These are phyloP conservation scores for Paguma larvata DNA, from an alignment of 2,797 vertebrate genomes.

Conservation along the genomic window DNA sequence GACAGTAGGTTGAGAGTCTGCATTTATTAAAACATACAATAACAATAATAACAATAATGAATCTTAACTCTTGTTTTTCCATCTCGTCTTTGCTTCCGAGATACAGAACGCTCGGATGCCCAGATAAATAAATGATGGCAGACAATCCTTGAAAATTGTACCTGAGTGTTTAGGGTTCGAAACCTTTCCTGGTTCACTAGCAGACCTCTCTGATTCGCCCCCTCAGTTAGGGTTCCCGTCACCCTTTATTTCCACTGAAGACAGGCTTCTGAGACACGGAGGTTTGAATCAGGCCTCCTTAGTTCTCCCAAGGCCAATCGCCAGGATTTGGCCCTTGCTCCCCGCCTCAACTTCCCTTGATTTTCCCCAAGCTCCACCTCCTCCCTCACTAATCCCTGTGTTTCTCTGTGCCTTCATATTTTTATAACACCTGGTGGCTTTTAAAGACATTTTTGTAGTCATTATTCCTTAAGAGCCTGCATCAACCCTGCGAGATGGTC, in stretches of 20 bases:
- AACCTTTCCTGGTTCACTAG: fast-evolving
- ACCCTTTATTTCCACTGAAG: no score
- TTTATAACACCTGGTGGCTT: not conserved
- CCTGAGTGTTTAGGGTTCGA: not conserved
- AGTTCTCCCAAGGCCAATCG: fast-evolving
- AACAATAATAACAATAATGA: conserved; percentile 1
- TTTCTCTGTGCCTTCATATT: not conserved
- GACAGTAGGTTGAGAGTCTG: not conserved
- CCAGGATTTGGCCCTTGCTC: not conserved
- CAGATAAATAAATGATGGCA: not conserved
- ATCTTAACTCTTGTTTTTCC: conserved; percentile 36
- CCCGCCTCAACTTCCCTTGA: not conserved
- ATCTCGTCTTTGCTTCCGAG: not conserved
- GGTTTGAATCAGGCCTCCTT: fast-evolving
- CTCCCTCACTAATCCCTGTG: not conserved
- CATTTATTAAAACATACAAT: conserved; percentile 30
- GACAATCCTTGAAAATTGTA: not conserved
- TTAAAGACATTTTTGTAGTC: not conserved
- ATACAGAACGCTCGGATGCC: not conserved
- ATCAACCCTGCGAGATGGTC: not conserved
- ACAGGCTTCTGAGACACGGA: not conserved
- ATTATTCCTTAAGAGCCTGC: not conserved
- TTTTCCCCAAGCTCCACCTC: fast-evolving
- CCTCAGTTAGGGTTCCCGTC: fast-evolving
- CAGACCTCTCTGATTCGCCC: not conserved